A percentile compares a stretch with the other conserved stretches of the same genome.
Conservation (phyloP, 1,140 invertebrate species). For the Proctacanthus coquilletti region DNA sequence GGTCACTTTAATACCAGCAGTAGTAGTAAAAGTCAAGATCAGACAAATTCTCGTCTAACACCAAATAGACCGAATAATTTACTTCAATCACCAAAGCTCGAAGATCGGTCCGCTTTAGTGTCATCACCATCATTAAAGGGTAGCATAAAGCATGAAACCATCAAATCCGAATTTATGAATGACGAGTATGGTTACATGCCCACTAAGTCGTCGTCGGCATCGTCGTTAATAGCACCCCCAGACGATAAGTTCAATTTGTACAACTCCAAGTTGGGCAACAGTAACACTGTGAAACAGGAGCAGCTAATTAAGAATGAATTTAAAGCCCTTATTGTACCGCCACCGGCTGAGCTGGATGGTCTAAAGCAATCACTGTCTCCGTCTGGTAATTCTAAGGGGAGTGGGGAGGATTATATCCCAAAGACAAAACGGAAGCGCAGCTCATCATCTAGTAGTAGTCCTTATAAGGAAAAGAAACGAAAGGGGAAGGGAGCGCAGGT, state of each 20-base stretch:
- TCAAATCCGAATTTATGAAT: conserved; percentile 4
- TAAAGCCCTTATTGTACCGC: no score
- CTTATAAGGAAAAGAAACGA: conserved; percentile 29
- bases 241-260: background rate
- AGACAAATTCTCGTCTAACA: no score
- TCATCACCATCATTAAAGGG: no score
- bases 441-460: conserved; percentile 23
- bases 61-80: no score
- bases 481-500: conserved; percentile 17
- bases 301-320: background rate
- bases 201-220: background rate
- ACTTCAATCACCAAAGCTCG: background rate
- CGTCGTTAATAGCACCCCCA: background rate
- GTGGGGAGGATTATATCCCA: no score
- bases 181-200: background rate
- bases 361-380: no score
- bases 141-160: conserved; percentile 2
- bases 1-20: no score
- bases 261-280: background rate
- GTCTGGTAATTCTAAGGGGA: no score
- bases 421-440: conserved; percentile 26
- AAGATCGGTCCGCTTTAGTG: no score
- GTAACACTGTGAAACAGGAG: background rate
- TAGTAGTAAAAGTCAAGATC: no score
- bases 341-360: no score